phyloP scores from a whole-genome alignment of 2,113 vertebrate genomes.

The Archocentrus centrarchus region DNA sequence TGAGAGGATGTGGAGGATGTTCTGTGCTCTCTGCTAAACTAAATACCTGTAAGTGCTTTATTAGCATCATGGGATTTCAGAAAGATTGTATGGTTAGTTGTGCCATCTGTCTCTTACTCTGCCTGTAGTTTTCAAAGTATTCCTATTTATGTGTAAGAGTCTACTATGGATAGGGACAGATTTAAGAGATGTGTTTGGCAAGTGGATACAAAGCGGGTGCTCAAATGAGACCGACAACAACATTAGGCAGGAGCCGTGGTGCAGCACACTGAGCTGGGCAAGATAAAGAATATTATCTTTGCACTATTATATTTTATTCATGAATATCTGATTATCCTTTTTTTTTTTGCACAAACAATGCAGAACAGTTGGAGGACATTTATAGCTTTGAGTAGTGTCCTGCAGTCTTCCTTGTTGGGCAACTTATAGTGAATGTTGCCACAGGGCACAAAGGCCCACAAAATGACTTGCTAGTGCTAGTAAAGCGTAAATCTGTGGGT shows the following conservation, averaged over 20 bases:
- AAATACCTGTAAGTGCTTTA: slow-evolving; percentile 65
- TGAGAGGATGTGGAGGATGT: slow-evolving; percentile 39
- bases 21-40: slow-evolving; percentile 40
- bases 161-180: neutral
- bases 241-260: neutral
- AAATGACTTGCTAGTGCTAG: neutral
- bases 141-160: slow-evolving; percentile 24
- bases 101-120: slow-evolving; percentile 44
- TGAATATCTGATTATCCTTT: neutral
- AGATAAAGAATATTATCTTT: slow-evolving; percentile 2
- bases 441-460: neutral
- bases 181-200: slow-evolving; percentile 21
- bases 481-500: neutral
- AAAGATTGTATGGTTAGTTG: slow-evolving; percentile 46
- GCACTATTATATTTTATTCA: neutral
- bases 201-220: neutral
- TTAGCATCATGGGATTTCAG: slow-evolving; percentile 54
- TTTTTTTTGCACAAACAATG: neutral
- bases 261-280: neutral
- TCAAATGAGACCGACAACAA: neutral
- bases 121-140: neutral
- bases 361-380: neutral
- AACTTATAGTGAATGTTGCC: neutral
- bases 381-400: neutral
- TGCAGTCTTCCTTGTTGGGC: neutral